Percentiles rank a stretch among this genome's conserved stretches.
Evolutionary conservation across 2,888 invertebrate genomes (phyloP).

Genomic region (Sinohyriopsis cumingii): DNA sequence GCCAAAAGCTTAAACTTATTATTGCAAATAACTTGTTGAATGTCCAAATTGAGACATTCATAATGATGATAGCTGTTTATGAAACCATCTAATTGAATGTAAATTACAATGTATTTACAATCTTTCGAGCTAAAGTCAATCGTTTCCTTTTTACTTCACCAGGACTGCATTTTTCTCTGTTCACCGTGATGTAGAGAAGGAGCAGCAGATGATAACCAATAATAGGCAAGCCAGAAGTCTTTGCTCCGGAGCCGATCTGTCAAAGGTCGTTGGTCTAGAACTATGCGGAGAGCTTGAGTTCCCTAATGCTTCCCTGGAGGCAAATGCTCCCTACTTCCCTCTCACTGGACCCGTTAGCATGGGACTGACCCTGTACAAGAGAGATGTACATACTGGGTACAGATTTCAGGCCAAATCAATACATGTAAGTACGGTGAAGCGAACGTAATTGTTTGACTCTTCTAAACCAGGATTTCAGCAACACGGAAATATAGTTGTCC

Average conservation of each 20-base stretch:
- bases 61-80: too few species aligned
- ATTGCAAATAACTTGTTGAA: too few species aligned
- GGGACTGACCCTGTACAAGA: slow-evolving; percentile 57
- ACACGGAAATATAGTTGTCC: too few species aligned
- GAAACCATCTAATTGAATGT: too few species aligned
- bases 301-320: slow-evolving; percentile 79
- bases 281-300: slow-evolving; percentile 82
- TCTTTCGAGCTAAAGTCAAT: background rate
- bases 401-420: slow-evolving; percentile 57
- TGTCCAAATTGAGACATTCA: too few species aligned
- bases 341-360: slow-evolving; percentile 61
- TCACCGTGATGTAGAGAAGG: slow-evolving; percentile 75
- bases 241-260: slow-evolving; percentile 71
- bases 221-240: slow-evolving; percentile 75
- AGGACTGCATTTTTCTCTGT: slow-evolving; percentile 66
- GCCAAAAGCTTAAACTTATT: too few species aligned
- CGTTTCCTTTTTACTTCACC: slow-evolving; percentile 2
- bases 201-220: slow-evolving; percentile 79
- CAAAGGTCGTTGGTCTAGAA: slow-evolving; percentile 86
- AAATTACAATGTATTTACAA: too few species aligned
- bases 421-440: slow-evolving; percentile 48
- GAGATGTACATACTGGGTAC: slow-evolving; percentile 62
- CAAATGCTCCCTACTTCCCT: slow-evolving; percentile 71
- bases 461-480: too few species aligned
- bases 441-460: too few species aligned